Evolutionary conservation across 2,888 invertebrate species (phyloP).

Genomic region (Scaptomyza caliginosa): DNA sequence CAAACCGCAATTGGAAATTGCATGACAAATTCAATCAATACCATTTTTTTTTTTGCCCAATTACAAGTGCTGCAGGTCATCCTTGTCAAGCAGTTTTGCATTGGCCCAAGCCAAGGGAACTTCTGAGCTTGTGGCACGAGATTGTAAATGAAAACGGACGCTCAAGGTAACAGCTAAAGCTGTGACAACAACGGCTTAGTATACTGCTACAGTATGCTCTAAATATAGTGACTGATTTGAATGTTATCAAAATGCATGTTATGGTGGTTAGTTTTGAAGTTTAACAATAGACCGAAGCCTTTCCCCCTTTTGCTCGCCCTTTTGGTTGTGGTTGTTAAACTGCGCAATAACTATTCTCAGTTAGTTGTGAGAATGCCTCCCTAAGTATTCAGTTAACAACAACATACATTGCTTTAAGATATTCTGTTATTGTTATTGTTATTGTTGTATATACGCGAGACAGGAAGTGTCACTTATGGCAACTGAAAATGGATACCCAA

Average conservation of each 20-base stretch:
- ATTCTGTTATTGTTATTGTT: neutral
- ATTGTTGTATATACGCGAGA: no score
- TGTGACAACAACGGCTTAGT: neutral
- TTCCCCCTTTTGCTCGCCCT: no score
- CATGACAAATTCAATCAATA: constrained; percentile 5
- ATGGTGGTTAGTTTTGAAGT: neutral
- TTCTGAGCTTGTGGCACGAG: constrained; percentile 47
- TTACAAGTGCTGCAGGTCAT: neutral
- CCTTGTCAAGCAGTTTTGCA: no score
- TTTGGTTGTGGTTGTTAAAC: no score
- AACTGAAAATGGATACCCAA: constrained; percentile 36
- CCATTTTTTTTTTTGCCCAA: neutral
- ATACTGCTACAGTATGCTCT: constrained; percentile 13
- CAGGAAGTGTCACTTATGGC: constrained; percentile 29
- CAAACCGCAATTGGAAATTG: constrained; percentile 9
- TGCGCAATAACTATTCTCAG: constrained; percentile 49
- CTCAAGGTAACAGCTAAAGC: constrained; percentile 61
- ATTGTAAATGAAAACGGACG: constrained; percentile 67
- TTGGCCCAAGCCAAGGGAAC: no score
- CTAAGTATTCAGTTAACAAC: constrained; percentile 10
- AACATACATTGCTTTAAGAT: no score
- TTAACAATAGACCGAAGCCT: no score
- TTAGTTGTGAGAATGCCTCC: constrained; percentile 14
- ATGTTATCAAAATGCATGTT: no score
- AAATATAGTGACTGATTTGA: neutral